Base-by-base conservation (phyloP, 2,113 vertebrate genomes). In the Carollia perspicillata region DNA sequence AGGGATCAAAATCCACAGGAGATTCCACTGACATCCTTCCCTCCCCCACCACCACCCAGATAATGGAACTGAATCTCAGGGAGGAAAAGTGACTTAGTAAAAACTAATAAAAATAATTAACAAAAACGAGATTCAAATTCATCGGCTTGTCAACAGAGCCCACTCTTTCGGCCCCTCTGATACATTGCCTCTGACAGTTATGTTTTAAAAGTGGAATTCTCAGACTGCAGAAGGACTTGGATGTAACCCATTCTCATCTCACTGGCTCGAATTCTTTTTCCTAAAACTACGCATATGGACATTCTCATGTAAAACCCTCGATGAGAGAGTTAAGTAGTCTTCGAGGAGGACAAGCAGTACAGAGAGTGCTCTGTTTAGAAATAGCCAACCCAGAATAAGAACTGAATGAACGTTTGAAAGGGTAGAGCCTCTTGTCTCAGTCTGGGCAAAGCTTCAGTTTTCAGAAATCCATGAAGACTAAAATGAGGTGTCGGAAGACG, bases 341-440 rank as follows among this genome's bases (percentile, higher is more conserved):
- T 78, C 5, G 8, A 83, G 8, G 23, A 92, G 72, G 49, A 84
- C 17, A 78, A 90, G 95, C 71, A 40, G 44, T 47, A 33, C 37
- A 84, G 84, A 84, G 95, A 95, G 68, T 53, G 28, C 47, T 90
- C 88, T 94, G 88, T 97, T 96, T 96, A 91, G 89, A 96, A 97
- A 96, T 65, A 96, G 77, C 94, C 77, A 74, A 86, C 69, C 71
- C 80, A 65, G 96, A 96, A 88, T 96, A 80, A 96, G 88, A 96
- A 74, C 84, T 83, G 84, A 88, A 87, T 66, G 53, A 86, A 78
- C 22, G 10, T 83, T 53, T 71, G 77, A 86, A 79, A 95, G 79
- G 51, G 51, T 42, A 74, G 42, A 80, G 81, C 75, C 35, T 47
- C 83, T 95, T 53, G 58, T 84, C 81, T 93, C 72, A 2, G 53